Evolutionary conservation across 2,888 invertebrate genomes (phyloP).

Genomic region (Laothoe populi): DNA sequence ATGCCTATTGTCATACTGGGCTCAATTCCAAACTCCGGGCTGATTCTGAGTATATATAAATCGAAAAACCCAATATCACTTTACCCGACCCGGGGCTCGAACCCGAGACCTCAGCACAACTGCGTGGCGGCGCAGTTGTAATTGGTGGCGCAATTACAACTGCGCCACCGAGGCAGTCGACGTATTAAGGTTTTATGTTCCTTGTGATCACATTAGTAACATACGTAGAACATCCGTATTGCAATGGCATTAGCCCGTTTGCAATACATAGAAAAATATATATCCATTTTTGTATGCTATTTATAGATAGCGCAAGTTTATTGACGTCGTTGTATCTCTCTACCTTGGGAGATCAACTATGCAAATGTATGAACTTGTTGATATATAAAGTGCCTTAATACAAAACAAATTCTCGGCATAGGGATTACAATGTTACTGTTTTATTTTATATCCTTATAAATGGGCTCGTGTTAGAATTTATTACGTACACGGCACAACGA

Average conservation of each 20-base stretch:
- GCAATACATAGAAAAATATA: neutral
- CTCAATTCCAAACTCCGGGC: too few relatives aligned
- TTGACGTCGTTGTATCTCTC: slow-evolving; percentile 17
- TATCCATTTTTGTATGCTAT: neutral
- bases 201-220: neutral
- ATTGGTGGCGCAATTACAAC: too few relatives aligned
- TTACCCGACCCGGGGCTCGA: too few relatives aligned
- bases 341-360: slow-evolving; percentile 20
- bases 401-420: neutral
- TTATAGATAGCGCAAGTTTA: slow-evolving; percentile 6
- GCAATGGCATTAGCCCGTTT: neutral
- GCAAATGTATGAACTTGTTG: slow-evolving; percentile 19
- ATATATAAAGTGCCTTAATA: slow-evolving; percentile 11
- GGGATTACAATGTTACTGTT: slow-evolving; percentile 19
- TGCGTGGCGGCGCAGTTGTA: too few relatives aligned
- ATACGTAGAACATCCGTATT: neutral
- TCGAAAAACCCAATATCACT: too few relatives aligned
- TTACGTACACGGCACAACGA: slow-evolving; percentile 2
- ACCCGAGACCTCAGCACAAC: too few relatives aligned
- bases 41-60: too few relatives aligned
- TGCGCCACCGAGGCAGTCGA: too few relatives aligned
- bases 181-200: slow-evolving; percentile 3
- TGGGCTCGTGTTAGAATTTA: neutral
- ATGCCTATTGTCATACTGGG: too few relatives aligned
- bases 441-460: neutral